phyloP scores from a whole-genome alignment of 2,888 invertebrate species.

The Synergus laeviventris region DNA sequence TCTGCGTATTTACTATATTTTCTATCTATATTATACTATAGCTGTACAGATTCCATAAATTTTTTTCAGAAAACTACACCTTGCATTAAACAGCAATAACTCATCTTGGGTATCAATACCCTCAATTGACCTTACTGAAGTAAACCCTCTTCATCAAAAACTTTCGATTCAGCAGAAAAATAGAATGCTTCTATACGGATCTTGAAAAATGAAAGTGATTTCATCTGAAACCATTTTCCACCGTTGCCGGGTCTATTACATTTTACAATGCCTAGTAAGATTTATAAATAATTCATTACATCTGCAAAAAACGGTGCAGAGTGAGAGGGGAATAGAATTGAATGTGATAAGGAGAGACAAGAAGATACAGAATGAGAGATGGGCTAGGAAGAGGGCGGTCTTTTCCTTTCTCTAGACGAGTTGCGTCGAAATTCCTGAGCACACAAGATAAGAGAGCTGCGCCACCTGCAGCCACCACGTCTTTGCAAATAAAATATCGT shows the following conservation, averaged over 20 bases:
- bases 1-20: too few relatives aligned
- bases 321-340: too few relatives aligned
- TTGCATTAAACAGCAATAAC: too few relatives aligned
- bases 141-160: too few relatives aligned
- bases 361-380: neutral
- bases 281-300: conserved; percentile 23
- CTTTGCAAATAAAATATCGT: conserved; percentile 70
- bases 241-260: neutral
- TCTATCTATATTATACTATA: too few relatives aligned
- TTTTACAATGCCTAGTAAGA: neutral
- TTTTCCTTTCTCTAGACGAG: conserved; percentile 2
- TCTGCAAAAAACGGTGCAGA: neutral
- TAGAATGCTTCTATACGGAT: neutral
- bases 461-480: conserved; percentile 55
- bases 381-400: conserved; percentile 17
- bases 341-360: neutral
- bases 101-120: too few relatives aligned
- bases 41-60: too few relatives aligned
- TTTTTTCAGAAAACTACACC: too few relatives aligned
- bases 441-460: conserved; percentile 65
- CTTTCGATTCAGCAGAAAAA: too few relatives aligned
- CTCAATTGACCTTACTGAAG: too few relatives aligned
- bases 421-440: conserved; percentile 63
- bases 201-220: neutral
- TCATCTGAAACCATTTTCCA: neutral